phyloP scores from a whole-genome alignment of 2,888 invertebrate genomes.

The Apotomis betuletana region DNA sequence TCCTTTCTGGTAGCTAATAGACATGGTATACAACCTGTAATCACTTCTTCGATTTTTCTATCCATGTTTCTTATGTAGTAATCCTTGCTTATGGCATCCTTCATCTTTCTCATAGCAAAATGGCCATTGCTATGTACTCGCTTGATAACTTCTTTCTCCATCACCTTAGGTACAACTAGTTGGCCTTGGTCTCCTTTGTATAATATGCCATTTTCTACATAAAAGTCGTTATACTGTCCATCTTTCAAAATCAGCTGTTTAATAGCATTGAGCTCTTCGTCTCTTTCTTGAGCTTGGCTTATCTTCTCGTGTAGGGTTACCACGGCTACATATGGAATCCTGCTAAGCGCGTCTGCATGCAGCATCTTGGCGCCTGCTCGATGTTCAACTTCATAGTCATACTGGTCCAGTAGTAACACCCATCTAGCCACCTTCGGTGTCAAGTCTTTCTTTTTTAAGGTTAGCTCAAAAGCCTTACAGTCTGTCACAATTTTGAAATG shows the following conservation, averaged over 20 bases:
- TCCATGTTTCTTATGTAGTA: no score
- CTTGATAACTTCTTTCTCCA: not conserved
- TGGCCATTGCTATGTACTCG: no score
- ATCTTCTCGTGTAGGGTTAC: constrained; percentile 2
- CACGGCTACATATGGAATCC: constrained; percentile 6
- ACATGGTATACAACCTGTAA: no score
- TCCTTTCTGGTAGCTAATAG: no score
- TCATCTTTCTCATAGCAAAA: no score
- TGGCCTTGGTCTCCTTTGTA: constrained; percentile 6
- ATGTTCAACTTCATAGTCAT: constrained; percentile 16
- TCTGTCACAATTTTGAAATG: constrained; percentile 43
- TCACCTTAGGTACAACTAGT: constrained; percentile 7
- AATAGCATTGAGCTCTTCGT: constrained; percentile 18
- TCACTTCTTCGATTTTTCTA: no score
- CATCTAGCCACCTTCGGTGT: constrained; percentile 9
- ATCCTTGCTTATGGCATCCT: no score
- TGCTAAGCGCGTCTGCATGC: constrained; percentile 22
- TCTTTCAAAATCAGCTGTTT: constrained; percentile 16
- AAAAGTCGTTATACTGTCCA: constrained; percentile 1
- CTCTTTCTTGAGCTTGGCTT: constrained; percentile 19
- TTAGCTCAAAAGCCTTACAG: constrained; percentile 42
- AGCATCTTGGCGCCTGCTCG: constrained; percentile 5
- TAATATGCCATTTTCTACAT: constrained; percentile 1
- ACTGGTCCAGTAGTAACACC: constrained; percentile 10
- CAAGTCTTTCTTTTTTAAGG: constrained; percentile 39